A percentile compares a stretch with the other conserved stretches of the same genome.
phyloP scores from a whole-genome alignment of 2,888 invertebrate genomes.

The Tetanocera ferruginea region DNA sequence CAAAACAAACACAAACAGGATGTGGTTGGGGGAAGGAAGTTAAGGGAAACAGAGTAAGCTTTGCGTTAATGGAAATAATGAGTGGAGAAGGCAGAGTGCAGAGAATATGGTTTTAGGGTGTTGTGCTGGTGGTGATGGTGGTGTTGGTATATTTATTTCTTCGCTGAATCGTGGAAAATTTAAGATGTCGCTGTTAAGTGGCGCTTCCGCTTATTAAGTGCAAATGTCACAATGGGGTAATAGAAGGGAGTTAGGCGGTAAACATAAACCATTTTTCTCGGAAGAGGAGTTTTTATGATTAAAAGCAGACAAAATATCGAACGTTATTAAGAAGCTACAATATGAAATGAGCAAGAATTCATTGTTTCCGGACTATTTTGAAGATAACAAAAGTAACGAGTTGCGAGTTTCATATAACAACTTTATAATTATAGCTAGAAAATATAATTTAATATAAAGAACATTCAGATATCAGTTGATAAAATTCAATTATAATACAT shows the following conservation, averaged over 20 bases:
- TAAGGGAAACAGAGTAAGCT: not conserved
- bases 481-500: too few relatives aligned
- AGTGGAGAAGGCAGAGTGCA: not conserved
- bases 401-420: not conserved
- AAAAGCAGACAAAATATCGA: not conserved
- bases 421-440: too few relatives aligned
- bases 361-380: not conserved
- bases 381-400: not conserved
- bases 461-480: too few relatives aligned
- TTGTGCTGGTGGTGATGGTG: not conserved
- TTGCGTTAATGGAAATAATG: not conserved
- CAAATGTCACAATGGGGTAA: not conserved
- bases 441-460: too few relatives aligned
- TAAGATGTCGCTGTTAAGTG: not conserved
- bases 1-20: constrained; percentile 1
- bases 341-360: not conserved
- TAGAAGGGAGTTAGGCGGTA: not conserved
- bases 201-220: constrained; percentile 23
- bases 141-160: not conserved
- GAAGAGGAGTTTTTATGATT: not conserved
- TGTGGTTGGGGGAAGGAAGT: not conserved
- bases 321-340: not conserved
- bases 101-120: not conserved
- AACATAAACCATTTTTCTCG: not conserved
- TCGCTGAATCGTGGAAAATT: not conserved